A percentile compares a stretch with the other conserved stretches of the same genome.
Conservation (phyloP, 1,140 invertebrate genomes). For the Metopolophium dirhodum region DNA sequence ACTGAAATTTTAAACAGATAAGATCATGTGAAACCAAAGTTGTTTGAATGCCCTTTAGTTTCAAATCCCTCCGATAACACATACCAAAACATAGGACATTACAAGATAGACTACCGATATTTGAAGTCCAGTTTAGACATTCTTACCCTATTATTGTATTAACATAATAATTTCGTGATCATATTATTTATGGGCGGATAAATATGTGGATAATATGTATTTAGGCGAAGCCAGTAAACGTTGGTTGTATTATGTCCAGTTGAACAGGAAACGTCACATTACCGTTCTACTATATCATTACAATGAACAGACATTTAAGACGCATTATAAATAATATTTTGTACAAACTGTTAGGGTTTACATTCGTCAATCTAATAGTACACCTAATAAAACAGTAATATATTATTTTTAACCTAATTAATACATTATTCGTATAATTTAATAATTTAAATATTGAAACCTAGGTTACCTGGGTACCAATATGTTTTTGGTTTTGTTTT, state of each 20-base stretch:
- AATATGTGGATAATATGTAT: too few relatives aligned
- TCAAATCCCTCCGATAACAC: not conserved
- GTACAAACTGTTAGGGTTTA: not conserved
- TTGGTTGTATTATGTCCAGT: not conserved
- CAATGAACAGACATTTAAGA: not conserved
- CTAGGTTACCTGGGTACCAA: not conserved
- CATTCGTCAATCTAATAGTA: not conserved
- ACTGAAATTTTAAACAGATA: not conserved
- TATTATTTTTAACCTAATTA: not conserved
- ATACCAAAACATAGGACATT: not conserved
- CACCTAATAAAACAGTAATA: not conserved
- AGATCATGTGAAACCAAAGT: not conserved
- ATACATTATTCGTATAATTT: not conserved
- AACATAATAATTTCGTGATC: not conserved
- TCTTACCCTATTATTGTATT: not conserved
- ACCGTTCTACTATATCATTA: not conserved
- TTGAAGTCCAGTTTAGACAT: not conserved
- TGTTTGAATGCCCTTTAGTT: not conserved
- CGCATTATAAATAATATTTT: not conserved
- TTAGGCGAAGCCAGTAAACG: not conserved
- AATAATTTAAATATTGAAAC: not conserved
- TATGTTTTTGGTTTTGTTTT: not conserved
- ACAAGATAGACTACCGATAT: not conserved
- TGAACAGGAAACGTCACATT: not conserved
- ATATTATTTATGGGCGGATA: not conserved